These are phyloP conservation scores for Coracias cyanogaster DNA, from an alignment of 2,797 vertebrate genomes.

Conservation along the genomic window DNA sequence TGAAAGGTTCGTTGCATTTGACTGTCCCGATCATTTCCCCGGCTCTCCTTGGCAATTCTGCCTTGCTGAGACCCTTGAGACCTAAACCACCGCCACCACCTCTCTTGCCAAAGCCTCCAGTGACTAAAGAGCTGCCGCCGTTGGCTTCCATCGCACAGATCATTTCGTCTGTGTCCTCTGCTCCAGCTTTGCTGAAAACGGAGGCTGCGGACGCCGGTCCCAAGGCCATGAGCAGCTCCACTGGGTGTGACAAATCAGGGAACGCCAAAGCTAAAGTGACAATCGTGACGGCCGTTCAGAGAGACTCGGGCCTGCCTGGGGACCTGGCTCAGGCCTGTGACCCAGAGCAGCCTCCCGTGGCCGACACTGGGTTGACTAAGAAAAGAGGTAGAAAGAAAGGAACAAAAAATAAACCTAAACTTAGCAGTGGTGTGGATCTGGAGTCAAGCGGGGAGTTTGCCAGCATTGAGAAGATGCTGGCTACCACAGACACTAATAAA, in stretches of 20 bases:
- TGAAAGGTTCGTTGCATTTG: constrained; percentile 80
- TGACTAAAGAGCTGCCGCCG: constrained; percentile 88
- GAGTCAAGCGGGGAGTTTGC: constrained; percentile 97
- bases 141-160: constrained; percentile 98
- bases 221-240: background rate
- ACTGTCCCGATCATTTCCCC: constrained; percentile 81
- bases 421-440: constrained; percentile 83
- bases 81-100: constrained; percentile 85
- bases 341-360: constrained; percentile 36
- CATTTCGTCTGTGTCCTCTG: constrained; percentile 94
- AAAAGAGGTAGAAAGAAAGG: constrained; percentile 87
- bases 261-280: constrained; percentile 62
- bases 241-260: constrained; percentile 68
- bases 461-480: constrained; percentile 96
- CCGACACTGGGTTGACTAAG: constrained; percentile 53
- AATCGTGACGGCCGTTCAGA: background rate
- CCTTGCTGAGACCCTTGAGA: constrained; percentile 84
- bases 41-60: constrained; percentile 74
- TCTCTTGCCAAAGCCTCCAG: constrained; percentile 88
- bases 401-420: constrained; percentile 60
- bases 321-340: constrained; percentile 53
- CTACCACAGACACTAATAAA: constrained; percentile 94
- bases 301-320: constrained; percentile 53
- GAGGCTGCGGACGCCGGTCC: constrained; percentile 65
- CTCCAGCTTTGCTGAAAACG: constrained; percentile 89